Evolutionary conservation across 2,113 vertebrate genomes (phyloP), one percentile per base, ranked within the genome.

Genomic region (Paratilapia polleni): DNA sequence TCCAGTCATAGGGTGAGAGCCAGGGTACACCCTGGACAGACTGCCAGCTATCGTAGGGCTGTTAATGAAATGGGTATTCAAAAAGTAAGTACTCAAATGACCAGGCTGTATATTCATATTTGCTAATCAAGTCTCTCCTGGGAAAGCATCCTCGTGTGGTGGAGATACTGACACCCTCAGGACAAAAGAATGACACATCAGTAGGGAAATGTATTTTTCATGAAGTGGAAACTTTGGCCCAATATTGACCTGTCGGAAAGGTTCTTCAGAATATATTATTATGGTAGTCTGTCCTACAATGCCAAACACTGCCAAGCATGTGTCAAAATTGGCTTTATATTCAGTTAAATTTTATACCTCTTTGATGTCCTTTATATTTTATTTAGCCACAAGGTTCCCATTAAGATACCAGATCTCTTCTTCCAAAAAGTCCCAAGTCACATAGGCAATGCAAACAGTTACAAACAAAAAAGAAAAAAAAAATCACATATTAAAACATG

Each of bases 141-240:
- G 8, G 41, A 52, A 13, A 77, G 24, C 58, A 41, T 34, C 26
- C 6, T 15, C 11, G 4, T 24, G 14, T 7, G 19, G 2, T 61
- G 41, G 76, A 28, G 58, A 63, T 54, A 24, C 60, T 11, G 31
- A 36, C 28, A 54, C 47, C n/a, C 47, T 24, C 9, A 26, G 47
- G 61, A 79, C 31, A 19, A 56, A 64, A 64, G 6, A 11, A 7
- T 79, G 6, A 54, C 47, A 38, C 22, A 17, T 56, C 47, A 54
- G 13, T 64, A 10, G 31, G 43, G 43, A 78, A 20, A 79, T 79
- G 59, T 43, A 66, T 80, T 66, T 57, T 80, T 64, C n/a, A 80
- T 41, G 6, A 80, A 41, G 31, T 66, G 61, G 61, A 80, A 80
- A 80, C 61, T 66, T 36, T 41, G 77, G 34, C 28, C 77, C 28